Conservation (phyloP, 23 tunicate species). For the Halocynthia roretzi region DNA sequence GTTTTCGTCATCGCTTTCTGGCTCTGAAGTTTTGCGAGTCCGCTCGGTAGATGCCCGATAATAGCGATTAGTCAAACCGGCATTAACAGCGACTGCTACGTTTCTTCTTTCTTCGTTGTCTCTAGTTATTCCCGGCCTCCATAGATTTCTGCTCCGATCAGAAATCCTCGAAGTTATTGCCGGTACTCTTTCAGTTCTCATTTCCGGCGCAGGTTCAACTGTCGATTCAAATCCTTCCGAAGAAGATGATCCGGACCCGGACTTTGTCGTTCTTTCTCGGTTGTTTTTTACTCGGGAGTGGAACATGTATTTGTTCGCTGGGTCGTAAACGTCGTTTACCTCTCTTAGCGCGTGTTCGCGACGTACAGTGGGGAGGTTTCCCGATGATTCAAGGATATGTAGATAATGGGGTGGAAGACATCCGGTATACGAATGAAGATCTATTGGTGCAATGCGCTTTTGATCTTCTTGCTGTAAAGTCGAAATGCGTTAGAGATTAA, state of each 20-base stretch:
- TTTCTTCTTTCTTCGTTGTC: no score
- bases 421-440: conserved; percentile 71
- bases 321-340: conserved; percentile 30
- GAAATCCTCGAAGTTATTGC: no score
- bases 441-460: conserved; percentile 23
- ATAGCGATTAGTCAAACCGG: no score
- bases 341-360: conserved; percentile 34
- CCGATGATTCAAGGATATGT: conserved; percentile 70
- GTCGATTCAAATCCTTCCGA: no score
- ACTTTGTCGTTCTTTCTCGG: no score
- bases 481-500: neutral
- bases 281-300: no score
- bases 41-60: neutral
- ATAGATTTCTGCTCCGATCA: no score
- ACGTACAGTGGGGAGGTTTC: conserved; percentile 42
- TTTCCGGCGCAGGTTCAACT: no score
- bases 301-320: neutral
- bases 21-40: neutral
- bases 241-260: no score
- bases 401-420: conserved; percentile 85
- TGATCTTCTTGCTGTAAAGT: conserved; percentile 9
- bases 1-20: conserved; percentile 21
- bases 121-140: no score
- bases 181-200: no score
- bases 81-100: no score